Conservation (phyloP, 2,113 vertebrate species). For the Hystrix cristata region DNA sequence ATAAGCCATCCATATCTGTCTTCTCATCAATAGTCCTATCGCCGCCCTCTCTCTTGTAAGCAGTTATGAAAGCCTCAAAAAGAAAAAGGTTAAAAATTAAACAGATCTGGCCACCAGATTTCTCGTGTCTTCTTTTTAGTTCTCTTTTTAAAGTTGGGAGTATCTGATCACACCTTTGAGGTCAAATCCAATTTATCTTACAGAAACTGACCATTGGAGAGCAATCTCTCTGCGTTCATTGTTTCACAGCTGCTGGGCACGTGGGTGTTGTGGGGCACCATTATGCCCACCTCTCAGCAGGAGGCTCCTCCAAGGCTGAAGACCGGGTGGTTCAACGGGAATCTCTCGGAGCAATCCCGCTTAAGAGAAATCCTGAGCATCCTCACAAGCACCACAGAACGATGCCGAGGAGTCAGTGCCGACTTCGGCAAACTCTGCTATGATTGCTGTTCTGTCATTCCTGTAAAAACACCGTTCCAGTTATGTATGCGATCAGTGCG, state of each 20-base stretch:
- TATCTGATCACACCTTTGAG: neutral
- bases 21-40: conserved; percentile 38
- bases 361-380: neutral
- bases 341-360: neutral
- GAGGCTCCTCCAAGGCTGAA: neutral
- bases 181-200: neutral
- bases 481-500: neutral
- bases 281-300: neutral
- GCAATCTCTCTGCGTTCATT: neutral
- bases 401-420: neutral
- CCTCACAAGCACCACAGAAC: neutral
- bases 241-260: neutral
- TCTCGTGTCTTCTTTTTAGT: neutral
- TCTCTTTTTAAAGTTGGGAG: neutral
- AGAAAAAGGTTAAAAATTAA: conserved; percentile 28
- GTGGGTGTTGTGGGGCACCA: neutral
- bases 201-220: neutral
- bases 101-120: neutral
- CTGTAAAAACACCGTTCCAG: neutral
- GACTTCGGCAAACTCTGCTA: neutral
- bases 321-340: neutral
- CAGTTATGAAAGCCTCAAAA: neutral
- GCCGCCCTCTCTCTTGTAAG: conserved; percentile 3
- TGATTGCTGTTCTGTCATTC: neutral
- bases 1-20: conserved; percentile 28